Percentiles rank a stretch among this genome's conserved stretches.
Evolutionary conservation across 2,113 vertebrate genomes (phyloP).

Genomic region (Morone chrysops): DNA sequence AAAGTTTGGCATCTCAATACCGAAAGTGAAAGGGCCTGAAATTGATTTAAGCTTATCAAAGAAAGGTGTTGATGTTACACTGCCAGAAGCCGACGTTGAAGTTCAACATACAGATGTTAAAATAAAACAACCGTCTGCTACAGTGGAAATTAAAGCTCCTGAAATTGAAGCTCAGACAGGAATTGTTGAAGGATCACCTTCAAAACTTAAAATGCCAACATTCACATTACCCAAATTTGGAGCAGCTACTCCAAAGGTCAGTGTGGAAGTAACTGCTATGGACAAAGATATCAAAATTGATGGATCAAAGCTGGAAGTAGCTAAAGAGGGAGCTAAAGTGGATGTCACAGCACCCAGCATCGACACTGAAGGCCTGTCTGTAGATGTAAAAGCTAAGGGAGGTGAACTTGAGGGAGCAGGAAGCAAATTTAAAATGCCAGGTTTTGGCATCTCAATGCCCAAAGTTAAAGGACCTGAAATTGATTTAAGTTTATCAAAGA

Average conservation of each 20-base stretch:
- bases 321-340: constrained; percentile 2
- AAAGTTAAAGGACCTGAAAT: background rate
- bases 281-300: constrained; percentile 38
- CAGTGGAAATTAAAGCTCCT: background rate
- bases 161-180: background rate
- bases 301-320: background rate
- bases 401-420: constrained; percentile 5
- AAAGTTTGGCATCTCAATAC: constrained; percentile 47
- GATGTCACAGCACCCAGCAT: background rate
- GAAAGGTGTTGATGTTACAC: constrained; percentile 34
- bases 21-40: constrained; percentile 56
- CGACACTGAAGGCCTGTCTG: background rate
- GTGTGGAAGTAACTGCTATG: constrained; percentile 29
- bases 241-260: constrained; percentile 6
- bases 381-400: background rate
- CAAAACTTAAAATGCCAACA: constrained; percentile 62
- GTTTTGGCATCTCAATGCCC: constrained; percentile 47
- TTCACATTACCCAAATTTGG: constrained; percentile 69
- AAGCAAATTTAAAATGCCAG: constrained; percentile 30
- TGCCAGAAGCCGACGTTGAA: constrained; percentile 37
- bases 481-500: constrained; percentile 13
- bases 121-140: background rate
- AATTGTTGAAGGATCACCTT: constrained; percentile 46
- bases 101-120: background rate
- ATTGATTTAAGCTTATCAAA: constrained; percentile 42